These are phyloP conservation scores for Lasioglossum villosulum DNA, from an alignment of 2,888 invertebrate species.

Conservation along the genomic window DNA sequence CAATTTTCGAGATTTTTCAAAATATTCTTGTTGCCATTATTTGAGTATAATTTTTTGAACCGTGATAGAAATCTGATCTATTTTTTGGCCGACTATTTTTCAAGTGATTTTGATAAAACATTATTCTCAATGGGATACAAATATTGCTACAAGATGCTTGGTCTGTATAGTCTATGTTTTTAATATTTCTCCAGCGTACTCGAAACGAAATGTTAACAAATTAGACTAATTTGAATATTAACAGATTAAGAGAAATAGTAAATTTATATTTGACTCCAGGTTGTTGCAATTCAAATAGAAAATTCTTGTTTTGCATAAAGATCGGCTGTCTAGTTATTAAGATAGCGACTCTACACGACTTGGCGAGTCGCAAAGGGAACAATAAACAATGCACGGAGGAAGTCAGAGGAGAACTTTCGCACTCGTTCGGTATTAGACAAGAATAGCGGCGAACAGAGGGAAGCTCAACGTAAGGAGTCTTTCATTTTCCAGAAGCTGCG, in stretches of 20 bases:
- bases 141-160: not conserved
- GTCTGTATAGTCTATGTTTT: not conserved
- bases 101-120: not conserved
- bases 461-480: conserved; percentile 18
- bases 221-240: too few species aligned
- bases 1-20: not conserved
- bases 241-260: too few species aligned
- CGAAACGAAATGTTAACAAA: not conserved
- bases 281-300: too few species aligned
- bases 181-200: not conserved
- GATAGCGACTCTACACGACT: not conserved
- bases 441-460: conserved; percentile 16
- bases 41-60: not conserved
- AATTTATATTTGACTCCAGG: too few species aligned
- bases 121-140: not conserved
- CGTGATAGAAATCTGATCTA: not conserved
- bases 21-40: not conserved
- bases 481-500: conserved; percentile 31
- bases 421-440: not conserved
- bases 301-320: too few species aligned
- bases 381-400: not conserved
- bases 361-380: not conserved
- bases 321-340: not conserved
- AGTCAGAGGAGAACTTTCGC: not conserved
- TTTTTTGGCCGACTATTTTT: not conserved